Base-by-base conservation (phyloP, 2,888 invertebrate genomes). In the Agelastica alni region DNA sequence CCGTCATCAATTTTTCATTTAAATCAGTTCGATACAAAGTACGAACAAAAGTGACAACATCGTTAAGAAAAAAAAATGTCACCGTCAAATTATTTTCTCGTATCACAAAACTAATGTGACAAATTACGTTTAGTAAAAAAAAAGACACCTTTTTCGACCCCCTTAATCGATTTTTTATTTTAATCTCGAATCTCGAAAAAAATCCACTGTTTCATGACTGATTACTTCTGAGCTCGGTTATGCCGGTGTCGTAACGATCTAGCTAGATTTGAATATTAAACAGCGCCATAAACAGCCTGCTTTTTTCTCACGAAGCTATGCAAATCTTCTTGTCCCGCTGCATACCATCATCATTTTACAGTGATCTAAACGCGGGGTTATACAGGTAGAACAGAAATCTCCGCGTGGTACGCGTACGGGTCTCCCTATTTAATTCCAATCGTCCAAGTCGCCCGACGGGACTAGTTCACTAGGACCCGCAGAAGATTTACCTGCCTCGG, bases 261-360 rank as follows among this genome's bases (percentile, higher is more conserved):
- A 48, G 51, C 44, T 42, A 32, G 54, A 58, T 59, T 58, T 61
- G 66, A 63, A 64, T 64, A 65, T 64, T 64, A 64, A 62, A 59
- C 65, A 67, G 65, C 63, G 65, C 65, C 58, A 55, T 53, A 59
- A 62, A 55, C 67, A 68, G 66, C 64, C 65, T 66, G 66, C 68
- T 70, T 71, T 70, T 72, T 72, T 72, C 72, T 72, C 72, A 72
- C 72, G 70, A 62, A 60, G 61, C 64, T 70, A 70, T 70, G 70
- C 70, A 70, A 70, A 70, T 70, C 49, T 51, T 51, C 56, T 30
- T 48, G 51, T 41, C 52, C 31, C 32, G 30, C 45, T 41, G 51
- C 56, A 44, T 58, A 60, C 59, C 62, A 61, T 51, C 43, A 53
- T 64, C 48, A 30, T 10, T 42, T 63, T 53, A 30, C 63, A 34